Evolutionary conservation across 2,113 vertebrate genomes (phyloP).

Genomic region (Rhea pennata): DNA sequence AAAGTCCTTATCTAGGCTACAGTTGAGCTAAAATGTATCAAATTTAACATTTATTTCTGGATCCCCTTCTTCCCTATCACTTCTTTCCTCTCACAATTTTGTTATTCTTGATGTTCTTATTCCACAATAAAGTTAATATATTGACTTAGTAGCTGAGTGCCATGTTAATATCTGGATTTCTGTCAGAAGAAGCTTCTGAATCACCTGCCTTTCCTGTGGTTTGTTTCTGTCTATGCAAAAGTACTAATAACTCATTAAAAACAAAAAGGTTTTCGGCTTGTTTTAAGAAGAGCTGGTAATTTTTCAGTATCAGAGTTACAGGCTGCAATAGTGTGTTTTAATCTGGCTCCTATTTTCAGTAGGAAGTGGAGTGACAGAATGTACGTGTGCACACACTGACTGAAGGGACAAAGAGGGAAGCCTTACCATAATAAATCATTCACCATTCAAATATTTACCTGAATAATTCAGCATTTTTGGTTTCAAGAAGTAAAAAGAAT

Average conservation of each 20-base stretch:
- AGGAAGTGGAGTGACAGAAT: background rate
- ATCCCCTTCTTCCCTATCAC: background rate
- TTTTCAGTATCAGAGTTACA: background rate
- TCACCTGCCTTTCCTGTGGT: background rate
- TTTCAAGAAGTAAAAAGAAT: background rate
- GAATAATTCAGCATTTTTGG: background rate
- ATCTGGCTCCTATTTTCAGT: background rate
- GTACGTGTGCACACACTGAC: background rate
- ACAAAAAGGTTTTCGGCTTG: background rate
- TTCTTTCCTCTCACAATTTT: background rate
- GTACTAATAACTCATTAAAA: background rate
- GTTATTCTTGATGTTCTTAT: background rate
- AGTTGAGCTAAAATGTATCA: background rate
- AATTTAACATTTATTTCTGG: background rate
- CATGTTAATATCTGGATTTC: background rate
- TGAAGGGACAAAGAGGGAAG: background rate
- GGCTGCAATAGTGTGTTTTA: background rate
- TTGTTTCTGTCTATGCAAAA: background rate
- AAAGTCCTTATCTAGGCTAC: background rate
- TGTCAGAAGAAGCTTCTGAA: background rate
- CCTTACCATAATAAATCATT: background rate
- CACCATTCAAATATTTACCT: background rate
- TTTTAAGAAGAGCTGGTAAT: background rate
- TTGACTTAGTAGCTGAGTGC: background rate
- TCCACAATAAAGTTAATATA: background rate